phyloP scores from a whole-genome alignment of 2,113 vertebrate genomes.

The Scartelaos histophorus region DNA sequence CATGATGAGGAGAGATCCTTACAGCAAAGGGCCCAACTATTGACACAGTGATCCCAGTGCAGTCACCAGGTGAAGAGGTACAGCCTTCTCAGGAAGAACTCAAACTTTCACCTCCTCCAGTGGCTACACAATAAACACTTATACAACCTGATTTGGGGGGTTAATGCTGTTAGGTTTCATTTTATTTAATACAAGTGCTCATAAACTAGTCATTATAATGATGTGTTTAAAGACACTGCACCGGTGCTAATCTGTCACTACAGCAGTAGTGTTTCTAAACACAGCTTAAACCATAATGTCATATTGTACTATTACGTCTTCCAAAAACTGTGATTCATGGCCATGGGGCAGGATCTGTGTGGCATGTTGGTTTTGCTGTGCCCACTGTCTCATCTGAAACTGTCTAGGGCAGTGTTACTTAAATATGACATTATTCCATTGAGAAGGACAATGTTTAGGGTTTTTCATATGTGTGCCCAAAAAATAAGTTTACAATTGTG shows the following conservation, averaged over 20 bases:
- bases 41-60: constrained; percentile 65
- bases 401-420: constrained; percentile 2
- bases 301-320: constrained; percentile 15
- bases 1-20: constrained; percentile 87
- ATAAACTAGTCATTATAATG: not conserved
- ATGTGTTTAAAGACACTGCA: not conserved
- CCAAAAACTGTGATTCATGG: constrained; percentile 50
- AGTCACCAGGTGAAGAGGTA: constrained; percentile 74
- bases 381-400: constrained; percentile 25
- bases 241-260: not conserved
- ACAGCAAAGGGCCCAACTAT: constrained; percentile 96
- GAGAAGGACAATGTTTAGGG: constrained; percentile 25
- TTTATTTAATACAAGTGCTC: constrained; percentile 15
- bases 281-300: constrained; percentile 3
- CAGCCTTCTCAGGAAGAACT: constrained; percentile 91
- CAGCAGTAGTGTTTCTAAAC: not conserved
- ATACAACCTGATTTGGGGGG: constrained; percentile 16
- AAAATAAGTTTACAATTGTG: constrained; percentile 32
- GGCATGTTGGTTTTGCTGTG: constrained; percentile 21
- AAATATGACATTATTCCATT: constrained; percentile 23
- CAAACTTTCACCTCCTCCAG: constrained; percentile 77
- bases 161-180: constrained; percentile 11
- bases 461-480: constrained; percentile 12
- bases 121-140: constrained; percentile 22
- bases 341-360: constrained; percentile 31